phyloP scores from a whole-genome alignment of 2,113 vertebrate species.

The Emydura subglobosa region DNA sequence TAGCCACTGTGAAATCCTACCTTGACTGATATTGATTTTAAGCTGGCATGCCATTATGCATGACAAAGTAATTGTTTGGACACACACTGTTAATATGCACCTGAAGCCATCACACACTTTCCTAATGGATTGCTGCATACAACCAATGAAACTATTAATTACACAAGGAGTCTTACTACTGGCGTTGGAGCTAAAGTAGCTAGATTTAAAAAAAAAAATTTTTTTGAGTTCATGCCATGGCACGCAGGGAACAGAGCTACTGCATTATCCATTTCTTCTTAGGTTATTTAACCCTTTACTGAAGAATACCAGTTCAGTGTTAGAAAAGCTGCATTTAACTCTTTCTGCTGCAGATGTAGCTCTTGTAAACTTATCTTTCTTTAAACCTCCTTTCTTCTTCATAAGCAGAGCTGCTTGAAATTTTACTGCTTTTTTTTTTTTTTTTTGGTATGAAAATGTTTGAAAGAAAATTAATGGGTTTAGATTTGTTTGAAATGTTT shows the following conservation, averaged over 20 bases:
- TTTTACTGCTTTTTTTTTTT: neutral
- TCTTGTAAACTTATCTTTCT: neutral
- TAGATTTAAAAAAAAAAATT: neutral
- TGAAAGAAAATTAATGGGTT: neutral
- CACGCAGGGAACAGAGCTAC: neutral
- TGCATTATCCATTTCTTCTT: neutral
- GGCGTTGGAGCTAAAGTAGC: slow-evolving; percentile 25
- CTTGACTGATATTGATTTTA: slow-evolving; percentile 20
- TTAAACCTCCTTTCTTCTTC: neutral
- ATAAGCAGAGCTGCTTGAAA: neutral
- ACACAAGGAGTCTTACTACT: slow-evolving; percentile 22
- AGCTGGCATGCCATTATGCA: neutral
- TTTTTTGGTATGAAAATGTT: neutral
- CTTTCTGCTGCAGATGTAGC: neutral
- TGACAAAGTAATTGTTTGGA: slow-evolving; percentile 43
- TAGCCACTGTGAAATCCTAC: neutral
- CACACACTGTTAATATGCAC: slow-evolving; percentile 41
- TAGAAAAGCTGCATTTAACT: neutral
- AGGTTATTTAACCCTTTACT: slow-evolving; percentile 11
- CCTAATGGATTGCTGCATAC: slow-evolving; percentile 44
- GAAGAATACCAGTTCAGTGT: neutral
- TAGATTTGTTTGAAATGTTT: neutral
- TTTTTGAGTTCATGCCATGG: slow-evolving; percentile 17
- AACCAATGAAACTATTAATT: slow-evolving; percentile 55
- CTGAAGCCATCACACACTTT: slow-evolving; percentile 9